phyloP scores from a whole-genome alignment of 92 coral and sea anemone species.

The Diadumene lineata region DNA sequence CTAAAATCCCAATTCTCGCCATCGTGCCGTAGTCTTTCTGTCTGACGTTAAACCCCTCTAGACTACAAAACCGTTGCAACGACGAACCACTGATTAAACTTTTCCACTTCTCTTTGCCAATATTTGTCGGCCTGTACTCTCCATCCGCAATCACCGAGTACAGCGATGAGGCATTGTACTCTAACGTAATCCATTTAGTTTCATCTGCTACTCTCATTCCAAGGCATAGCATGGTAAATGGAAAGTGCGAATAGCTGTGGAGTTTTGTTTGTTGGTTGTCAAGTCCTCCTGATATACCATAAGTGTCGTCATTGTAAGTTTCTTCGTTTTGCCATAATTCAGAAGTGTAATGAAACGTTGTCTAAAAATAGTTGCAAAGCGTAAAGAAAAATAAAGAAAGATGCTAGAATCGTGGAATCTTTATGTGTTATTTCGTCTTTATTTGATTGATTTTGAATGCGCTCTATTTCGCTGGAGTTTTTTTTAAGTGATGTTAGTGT shows the following conservation, averaged over 20 bases:
- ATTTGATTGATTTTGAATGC: no score
- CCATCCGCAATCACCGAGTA: slow-evolving; percentile 1
- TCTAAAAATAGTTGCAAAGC: no score
- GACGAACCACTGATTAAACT: slow-evolving; percentile 3
- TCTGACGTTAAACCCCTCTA: slow-evolving; percentile 8
- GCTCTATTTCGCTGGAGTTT: no score
- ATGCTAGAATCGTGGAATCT: no score
- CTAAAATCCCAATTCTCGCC: slow-evolving; percentile 17
- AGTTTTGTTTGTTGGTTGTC: slow-evolving; percentile 6
- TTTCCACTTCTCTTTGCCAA: neutral
- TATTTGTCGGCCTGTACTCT: neutral
- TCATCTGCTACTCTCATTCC: neutral
- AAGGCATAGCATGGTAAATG: slow-evolving; percentile 1
- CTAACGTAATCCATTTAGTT: neutral
- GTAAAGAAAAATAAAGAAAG: no score
- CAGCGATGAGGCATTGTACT: neutral
- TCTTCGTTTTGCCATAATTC: neutral
- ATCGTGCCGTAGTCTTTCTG: slow-evolving; percentile 1
- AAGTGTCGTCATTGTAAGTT: neutral
- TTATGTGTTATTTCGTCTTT: no score
- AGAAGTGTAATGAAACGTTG: neutral
- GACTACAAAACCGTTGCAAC: neutral
- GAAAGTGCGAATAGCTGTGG: neutral
- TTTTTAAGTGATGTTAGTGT: no score
- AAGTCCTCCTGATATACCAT: slow-evolving; percentile 9